Percentiles rank a stretch among this genome's conserved stretches.
Evolutionary conservation across 2,888 invertebrate genomes (phyloP).

Genomic region (Serrognathus titanus): DNA sequence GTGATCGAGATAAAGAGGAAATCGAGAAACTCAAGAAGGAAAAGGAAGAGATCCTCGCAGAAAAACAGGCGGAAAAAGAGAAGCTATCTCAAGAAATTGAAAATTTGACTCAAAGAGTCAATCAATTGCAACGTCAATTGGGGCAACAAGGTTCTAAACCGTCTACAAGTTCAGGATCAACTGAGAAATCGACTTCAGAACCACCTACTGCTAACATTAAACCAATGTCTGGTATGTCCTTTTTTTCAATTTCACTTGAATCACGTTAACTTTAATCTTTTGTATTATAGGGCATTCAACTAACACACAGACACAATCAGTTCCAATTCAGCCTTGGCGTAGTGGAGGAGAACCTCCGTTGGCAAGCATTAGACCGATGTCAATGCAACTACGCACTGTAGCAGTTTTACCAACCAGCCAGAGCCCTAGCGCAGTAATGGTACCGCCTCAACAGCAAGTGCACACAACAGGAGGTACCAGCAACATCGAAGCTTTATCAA

Average conservation of each 20-base stretch:
- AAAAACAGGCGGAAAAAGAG: conserved; percentile 56
- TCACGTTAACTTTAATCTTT: too few species aligned
- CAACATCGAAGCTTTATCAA: conserved; percentile 55
- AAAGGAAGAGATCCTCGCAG: conserved; percentile 55
- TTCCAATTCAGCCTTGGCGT: conserved; percentile 64
- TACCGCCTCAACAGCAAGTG: conserved; percentile 60
- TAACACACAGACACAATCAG: conserved; percentile 51
- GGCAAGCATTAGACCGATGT: conserved; percentile 91
- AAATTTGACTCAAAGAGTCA: conserved; percentile 62
- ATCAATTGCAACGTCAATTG: conserved; percentile 35
- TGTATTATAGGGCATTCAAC: conserved; percentile 36
- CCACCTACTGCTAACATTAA: conserved; percentile 89
- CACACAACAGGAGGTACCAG: conserved; percentile 54
- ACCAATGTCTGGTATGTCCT: conserved; percentile 72
- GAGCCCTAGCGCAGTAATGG: conserved; percentile 45
- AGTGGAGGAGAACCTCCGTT: conserved; percentile 76
- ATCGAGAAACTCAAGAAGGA: conserved; percentile 66
- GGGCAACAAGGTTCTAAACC: conserved; percentile 55
- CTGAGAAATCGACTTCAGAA: conserved; percentile 56
- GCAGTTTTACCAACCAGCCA: conserved; percentile 74
- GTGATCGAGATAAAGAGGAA: conserved; percentile 48
- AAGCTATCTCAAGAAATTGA: conserved; percentile 59
- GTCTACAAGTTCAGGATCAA: conserved; percentile 63
- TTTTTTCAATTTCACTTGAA: too few species aligned
- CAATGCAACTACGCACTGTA: conserved; percentile 63